Evolutionary conservation across 2,113 vertebrate species (phyloP).

Genomic region (Lycocorax pyrrhopterus): DNA sequence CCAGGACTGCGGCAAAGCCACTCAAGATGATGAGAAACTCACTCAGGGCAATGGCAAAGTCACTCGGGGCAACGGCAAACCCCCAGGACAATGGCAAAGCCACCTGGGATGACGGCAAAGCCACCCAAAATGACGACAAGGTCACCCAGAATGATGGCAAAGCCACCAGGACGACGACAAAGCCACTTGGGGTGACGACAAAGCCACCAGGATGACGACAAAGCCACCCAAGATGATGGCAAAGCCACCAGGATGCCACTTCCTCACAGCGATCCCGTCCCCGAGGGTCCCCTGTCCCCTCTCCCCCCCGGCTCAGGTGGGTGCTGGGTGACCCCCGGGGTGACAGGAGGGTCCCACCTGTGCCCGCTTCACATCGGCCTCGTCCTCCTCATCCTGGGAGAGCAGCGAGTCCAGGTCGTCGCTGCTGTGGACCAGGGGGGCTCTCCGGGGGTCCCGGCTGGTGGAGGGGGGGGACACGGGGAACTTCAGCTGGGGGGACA

Average conservation of each 20-base stretch:
- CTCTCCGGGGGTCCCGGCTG: not conserved
- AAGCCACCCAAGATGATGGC: not conserved
- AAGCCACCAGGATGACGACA: not conserved
- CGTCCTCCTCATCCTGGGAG: not conserved
- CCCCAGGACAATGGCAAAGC: not conserved
- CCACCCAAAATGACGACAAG: not conserved
- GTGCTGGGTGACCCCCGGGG: not conserved
- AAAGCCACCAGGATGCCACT: not conserved
- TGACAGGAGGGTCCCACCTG: not conserved
- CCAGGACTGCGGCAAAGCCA: not conserved
- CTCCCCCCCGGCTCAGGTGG: not conserved
- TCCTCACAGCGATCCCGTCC: rapidly evolving
- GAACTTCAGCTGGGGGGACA: not conserved
- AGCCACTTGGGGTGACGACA: not conserved
- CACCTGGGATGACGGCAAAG: not conserved
- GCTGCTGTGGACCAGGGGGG: slow-evolving; percentile 47
- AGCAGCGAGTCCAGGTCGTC: slow-evolving; percentile 64
- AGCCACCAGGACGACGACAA: not conserved
- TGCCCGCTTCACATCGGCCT: not conserved
- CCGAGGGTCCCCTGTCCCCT: rapidly evolving
- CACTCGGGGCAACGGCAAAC: not conserved
- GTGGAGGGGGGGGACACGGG: not conserved
- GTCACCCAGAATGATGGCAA: not conserved
- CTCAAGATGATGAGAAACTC: not conserved
- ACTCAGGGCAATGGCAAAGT: not conserved